Conservation (phyloP, 2,888 invertebrate species). For the Pterostichus niger region DNA sequence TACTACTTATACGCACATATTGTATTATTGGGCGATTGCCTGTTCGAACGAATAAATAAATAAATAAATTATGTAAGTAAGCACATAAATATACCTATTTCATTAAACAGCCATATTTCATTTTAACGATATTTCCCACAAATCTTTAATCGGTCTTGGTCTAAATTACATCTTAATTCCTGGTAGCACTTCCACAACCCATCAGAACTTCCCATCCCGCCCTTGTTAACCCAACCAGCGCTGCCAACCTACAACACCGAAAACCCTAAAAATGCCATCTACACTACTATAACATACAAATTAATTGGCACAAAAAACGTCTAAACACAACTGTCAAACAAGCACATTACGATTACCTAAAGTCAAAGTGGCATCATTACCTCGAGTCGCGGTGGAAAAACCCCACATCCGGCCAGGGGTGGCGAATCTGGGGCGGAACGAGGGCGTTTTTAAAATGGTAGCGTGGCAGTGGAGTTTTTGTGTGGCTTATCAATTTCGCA, state of each 20-base stretch:
- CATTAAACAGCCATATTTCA: too few relatives aligned
- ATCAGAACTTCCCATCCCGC: conserved; percentile 41
- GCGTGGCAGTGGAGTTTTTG: conserved; percentile 48
- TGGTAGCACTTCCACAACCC: conserved; percentile 32
- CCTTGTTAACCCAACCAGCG: conserved; percentile 31
- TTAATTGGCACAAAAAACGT: conserved; percentile 37
- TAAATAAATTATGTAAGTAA: too few relatives aligned
- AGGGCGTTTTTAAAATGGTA: conserved; percentile 58
- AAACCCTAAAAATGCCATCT: conserved; percentile 29
- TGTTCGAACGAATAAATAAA: too few relatives aligned
- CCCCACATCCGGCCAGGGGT: conserved; percentile 29
- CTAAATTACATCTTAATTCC: conserved; percentile 48
- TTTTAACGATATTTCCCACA: conserved; percentile 16
- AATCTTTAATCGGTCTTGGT: conserved; percentile 5
- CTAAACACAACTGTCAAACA: conserved; percentile 13
- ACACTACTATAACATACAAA: conserved; percentile 17
- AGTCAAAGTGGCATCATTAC: conserved; percentile 31
- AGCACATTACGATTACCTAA: not conserved
- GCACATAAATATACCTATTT: too few relatives aligned
- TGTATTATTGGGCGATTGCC: too few relatives aligned
- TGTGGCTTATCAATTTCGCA: conserved; percentile 65
- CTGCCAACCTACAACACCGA: not conserved
- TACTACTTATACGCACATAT: too few relatives aligned
- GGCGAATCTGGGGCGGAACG: conserved; percentile 56
- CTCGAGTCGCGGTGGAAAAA: not conserved